A percentile compares a stretch with the other conserved stretches of the same genome.
Evolutionary conservation across 1,140 invertebrate species (phyloP).

Genomic region (Neodiprion pinetum): DNA sequence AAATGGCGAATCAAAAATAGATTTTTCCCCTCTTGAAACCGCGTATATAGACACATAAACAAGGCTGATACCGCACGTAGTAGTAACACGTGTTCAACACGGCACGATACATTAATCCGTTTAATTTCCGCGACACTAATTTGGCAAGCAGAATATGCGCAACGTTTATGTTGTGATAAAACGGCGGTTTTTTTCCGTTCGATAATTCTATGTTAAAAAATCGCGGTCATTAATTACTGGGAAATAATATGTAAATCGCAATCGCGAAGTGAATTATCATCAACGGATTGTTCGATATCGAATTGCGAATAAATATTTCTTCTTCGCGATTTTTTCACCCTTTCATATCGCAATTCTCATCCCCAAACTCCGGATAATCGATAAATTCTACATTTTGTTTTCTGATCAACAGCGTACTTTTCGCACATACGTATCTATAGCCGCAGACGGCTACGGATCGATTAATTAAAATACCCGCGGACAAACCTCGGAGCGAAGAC

Average conservation of each 20-base stretch:
- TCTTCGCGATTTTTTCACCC: no score
- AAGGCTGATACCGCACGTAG: neutral
- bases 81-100: neutral
- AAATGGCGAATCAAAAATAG: neutral
- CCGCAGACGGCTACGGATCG: neutral
- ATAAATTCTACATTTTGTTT: neutral
- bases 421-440: neutral
- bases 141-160: neutral
- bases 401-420: neutral
- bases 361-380: neutral
- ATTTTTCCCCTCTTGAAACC: neutral
- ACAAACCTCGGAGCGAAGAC: neutral
- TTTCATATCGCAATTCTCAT: no score
- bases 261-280: no score
- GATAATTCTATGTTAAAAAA: no score
- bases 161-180: neutral
- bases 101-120: neutral
- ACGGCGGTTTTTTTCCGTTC: no score
- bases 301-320: neutral
- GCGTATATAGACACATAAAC: neutral
- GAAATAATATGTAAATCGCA: no score
- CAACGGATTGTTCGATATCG: no score
- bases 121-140: neutral
- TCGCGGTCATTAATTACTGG: no score
- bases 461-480: neutral